These are phyloP conservation scores for Scotopteryx bipunctaria DNA, from an alignment of 2,888 invertebrate genomes.

Conservation along the genomic window DNA sequence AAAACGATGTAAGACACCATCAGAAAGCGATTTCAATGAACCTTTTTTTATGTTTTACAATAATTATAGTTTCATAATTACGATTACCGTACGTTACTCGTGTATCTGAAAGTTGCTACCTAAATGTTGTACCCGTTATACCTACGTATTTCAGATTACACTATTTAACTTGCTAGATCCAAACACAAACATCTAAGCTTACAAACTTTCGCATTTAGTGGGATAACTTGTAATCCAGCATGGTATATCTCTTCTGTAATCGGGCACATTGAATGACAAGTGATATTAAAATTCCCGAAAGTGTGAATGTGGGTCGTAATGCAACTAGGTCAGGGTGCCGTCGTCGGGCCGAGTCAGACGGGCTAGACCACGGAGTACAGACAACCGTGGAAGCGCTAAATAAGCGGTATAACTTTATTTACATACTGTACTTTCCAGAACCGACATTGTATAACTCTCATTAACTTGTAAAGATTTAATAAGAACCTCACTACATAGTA, in stretches of 20 bases:
- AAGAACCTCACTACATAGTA: no score
- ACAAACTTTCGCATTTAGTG: not conserved
- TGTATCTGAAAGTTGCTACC: no score
- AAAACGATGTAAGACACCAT: no score
- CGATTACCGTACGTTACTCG: no score
- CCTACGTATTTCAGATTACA: no score
- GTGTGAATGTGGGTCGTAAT: constrained; percentile 62
- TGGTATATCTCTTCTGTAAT: constrained; percentile 20
- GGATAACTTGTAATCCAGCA: not conserved
- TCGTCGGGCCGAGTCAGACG: constrained; percentile 29
- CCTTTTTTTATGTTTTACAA: no score
- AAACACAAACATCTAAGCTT: no score
- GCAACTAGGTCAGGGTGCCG: constrained; percentile 65
- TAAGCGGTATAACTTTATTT: constrained; percentile 15
- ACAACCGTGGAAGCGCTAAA: constrained; percentile 13
- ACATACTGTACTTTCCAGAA: not conserved
- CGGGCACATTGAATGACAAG: constrained; percentile 32
- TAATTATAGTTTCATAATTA: no score
- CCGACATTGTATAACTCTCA: not conserved
- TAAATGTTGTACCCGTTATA: no score
- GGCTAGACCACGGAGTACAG: constrained; percentile 17
- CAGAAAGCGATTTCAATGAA: no score
- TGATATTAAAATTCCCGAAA: constrained; percentile 41
- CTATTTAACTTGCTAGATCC: no score
- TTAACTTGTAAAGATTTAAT: no score